Conservation (phyloP, 2,797 vertebrate genomes). For the Gymnocypris eckloni region DNA sequence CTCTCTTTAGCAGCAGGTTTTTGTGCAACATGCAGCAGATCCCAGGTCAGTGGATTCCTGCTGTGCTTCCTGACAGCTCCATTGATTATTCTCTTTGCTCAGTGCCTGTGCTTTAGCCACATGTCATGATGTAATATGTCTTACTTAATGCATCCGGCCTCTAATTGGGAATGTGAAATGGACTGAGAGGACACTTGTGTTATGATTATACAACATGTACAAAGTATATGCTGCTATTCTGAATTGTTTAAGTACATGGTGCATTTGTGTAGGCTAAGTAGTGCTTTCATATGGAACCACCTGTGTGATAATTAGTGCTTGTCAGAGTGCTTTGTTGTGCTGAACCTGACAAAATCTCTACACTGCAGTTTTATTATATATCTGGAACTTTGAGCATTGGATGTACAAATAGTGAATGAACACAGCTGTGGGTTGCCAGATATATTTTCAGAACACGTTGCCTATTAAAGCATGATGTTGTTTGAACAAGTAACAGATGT, state of each 20-base stretch:
- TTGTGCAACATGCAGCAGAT: slow-evolving; percentile 38
- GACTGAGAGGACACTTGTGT: background rate
- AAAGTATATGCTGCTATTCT: slow-evolving; percentile 24
- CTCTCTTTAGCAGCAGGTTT: slow-evolving; percentile 41
- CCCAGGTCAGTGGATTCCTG: slow-evolving; percentile 43
- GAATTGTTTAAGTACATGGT: slow-evolving; percentile 35
- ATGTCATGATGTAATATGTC: slow-evolving; percentile 43
- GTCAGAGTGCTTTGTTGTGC: slow-evolving; percentile 34
- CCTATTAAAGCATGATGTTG: slow-evolving; percentile 10
- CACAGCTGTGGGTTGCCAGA: slow-evolving; percentile 45
- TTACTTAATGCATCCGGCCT: slow-evolving; percentile 26
- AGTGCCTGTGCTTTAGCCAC: slow-evolving; percentile 32
- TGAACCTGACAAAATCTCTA: slow-evolving; percentile 24
- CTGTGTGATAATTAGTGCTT: slow-evolving; percentile 46
- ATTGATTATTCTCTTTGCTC: slow-evolving; percentile 48
- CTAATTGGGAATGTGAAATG: slow-evolving; percentile 30
- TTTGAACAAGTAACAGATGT: background rate
- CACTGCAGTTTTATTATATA: slow-evolving; percentile 31
- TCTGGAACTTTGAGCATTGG: slow-evolving; percentile 17
- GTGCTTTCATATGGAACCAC: slow-evolving; percentile 34
- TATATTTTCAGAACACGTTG: background rate
- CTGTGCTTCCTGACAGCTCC: slow-evolving; percentile 37
- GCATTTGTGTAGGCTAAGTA: slow-evolving; percentile 29
- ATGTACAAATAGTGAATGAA: slow-evolving; percentile 32
- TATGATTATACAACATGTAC: slow-evolving; percentile 19